Conservation (phyloP, 2,888 invertebrate species). For the Horisme vitalbata region DNA sequence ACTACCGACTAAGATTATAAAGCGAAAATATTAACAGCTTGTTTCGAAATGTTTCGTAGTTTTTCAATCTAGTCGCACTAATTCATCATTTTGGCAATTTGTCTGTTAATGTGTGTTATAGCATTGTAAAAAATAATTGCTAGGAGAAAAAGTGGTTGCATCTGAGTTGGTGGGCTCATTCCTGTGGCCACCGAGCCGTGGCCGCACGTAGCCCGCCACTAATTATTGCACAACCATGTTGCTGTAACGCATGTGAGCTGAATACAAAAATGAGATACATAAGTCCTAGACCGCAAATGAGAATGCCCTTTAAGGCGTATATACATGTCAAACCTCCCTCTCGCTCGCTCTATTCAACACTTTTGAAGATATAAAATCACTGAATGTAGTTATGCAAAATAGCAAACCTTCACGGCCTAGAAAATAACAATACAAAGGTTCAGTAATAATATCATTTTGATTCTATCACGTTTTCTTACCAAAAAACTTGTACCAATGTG, state of each 20-base stretch:
- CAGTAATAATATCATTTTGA: no score
- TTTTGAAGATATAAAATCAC: no score
- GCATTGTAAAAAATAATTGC: conserved; percentile 31
- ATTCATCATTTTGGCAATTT: conserved; percentile 36
- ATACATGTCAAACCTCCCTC: no score
- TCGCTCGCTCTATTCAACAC: no score
- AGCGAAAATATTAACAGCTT: conserved; percentile 58
- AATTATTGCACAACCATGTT: conserved; percentile 69
- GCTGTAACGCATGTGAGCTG: conserved; percentile 51
- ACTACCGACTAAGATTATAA: conserved; percentile 47
- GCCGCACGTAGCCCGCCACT: conserved; percentile 42
- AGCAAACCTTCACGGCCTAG: no score
- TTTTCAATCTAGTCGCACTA: conserved; percentile 25
- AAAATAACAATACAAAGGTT: no score
- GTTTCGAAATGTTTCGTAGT: conserved; percentile 46
- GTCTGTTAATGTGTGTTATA: conserved; percentile 29
- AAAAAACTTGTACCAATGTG: no score
- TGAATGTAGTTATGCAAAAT: no score
- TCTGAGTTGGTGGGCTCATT: conserved; percentile 49
- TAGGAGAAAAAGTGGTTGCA: conserved; percentile 48
- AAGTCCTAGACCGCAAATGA: conserved; percentile 14
- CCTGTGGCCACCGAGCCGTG: conserved; percentile 64
- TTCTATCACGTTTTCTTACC: no score
- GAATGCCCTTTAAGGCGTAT: conserved; percentile 13
- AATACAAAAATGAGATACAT: conserved; percentile 37